phyloP scores from a whole-genome alignment of 2,113 vertebrate species.

The Salvator merianae region DNA sequence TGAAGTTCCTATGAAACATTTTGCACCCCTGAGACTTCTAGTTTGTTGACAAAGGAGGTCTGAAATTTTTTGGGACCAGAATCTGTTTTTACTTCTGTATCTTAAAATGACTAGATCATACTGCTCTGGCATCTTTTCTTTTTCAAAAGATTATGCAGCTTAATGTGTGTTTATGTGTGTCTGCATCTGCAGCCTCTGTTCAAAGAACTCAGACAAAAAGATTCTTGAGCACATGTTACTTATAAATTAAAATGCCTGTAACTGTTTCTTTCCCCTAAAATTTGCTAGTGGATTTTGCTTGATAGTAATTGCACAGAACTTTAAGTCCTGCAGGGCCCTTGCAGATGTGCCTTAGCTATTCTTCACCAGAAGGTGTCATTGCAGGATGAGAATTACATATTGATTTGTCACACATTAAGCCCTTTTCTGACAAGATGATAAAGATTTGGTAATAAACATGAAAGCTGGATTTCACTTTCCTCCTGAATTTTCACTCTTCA shows the following conservation, averaged over 20 bases:
- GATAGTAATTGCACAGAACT: neutral
- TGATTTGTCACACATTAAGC: accelerated
- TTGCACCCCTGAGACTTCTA: neutral
- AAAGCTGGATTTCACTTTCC: neutral
- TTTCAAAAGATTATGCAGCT: too few species aligned
- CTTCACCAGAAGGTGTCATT: slow-evolving; percentile 77
- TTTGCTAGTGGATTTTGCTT: neutral
- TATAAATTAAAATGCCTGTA: too few species aligned
- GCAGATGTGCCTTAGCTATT: neutral
- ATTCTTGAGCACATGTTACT: neutral
- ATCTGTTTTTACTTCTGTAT: neutral
- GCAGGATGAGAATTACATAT: slow-evolving; percentile 65
- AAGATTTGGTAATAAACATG: neutral
- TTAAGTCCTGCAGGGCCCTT: neutral
- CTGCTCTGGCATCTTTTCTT: too few species aligned
- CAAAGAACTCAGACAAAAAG: neutral
- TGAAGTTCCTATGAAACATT: neutral
- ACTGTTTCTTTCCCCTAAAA: neutral
- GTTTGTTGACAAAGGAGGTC: neutral
- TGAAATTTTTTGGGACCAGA: neutral
- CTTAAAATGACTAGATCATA: neutral
- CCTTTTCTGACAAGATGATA: accelerated
- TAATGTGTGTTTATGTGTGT: too few species aligned
- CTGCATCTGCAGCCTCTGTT: neutral
- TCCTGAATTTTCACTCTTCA: neutral